Evolutionary conservation across 2,888 invertebrate species (phyloP).

Genomic region (Pollenia labialis): DNA sequence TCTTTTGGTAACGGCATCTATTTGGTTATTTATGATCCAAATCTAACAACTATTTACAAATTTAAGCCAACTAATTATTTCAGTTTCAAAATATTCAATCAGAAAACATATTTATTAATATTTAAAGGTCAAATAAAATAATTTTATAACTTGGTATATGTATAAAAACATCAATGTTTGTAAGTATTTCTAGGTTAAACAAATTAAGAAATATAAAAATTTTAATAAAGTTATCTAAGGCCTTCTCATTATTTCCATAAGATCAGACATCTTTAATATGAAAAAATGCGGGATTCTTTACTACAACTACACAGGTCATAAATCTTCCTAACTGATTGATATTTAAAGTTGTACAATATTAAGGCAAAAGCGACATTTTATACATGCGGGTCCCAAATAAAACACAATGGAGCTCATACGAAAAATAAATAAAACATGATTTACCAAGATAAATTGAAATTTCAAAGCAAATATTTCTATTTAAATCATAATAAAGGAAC

Average conservation of each 20-base stretch:
- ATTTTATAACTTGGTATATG: too few species aligned
- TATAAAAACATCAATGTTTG: background rate
- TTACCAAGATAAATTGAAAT: constrained; percentile 68
- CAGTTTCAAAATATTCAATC: too few species aligned
- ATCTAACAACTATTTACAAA: too few species aligned
- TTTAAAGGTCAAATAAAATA: too few species aligned
- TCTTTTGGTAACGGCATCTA: too few species aligned
- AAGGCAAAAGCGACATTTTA: constrained; percentile 26
- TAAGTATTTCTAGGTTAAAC: background rate
- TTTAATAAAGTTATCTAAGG: constrained; percentile 40
- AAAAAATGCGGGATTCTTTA: constrained; percentile 54
- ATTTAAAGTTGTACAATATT: constrained; percentile 22
- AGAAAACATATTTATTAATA: too few species aligned
- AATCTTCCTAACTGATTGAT: constrained; percentile 54
- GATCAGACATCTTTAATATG: background rate
- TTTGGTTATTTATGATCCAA: too few species aligned
- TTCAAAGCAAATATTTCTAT: constrained; percentile 68
- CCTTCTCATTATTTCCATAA: background rate
- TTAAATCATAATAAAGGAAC: constrained; percentile 37
- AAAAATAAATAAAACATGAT: constrained; percentile 47
- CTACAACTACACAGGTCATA: constrained; percentile 26
- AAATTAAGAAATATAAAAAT: background rate
- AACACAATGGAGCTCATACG: background rate
- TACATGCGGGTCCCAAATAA: constrained; percentile 50
- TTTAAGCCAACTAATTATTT: too few species aligned